Percentiles rank a stretch among this genome's conserved stretches.
Conservation (phyloP, 2,888 invertebrate genomes). For the Plagodis pulveraria region DNA sequence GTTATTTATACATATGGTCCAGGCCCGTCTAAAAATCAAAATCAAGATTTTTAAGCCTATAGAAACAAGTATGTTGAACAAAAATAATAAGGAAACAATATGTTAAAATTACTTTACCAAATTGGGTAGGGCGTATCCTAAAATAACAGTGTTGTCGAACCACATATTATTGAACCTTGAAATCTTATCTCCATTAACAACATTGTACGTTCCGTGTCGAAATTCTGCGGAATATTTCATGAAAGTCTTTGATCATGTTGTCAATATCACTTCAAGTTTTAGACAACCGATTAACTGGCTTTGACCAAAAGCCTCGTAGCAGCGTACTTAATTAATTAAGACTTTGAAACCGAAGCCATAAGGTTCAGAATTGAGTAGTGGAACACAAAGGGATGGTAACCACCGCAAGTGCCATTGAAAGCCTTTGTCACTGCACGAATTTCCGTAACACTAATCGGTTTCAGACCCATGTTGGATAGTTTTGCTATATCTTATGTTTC, state of each 20-base stretch:
- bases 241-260: conserved; percentile 33
- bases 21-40: too few relatives aligned
- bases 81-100: neutral
- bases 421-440: conserved; percentile 22
- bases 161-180: conserved; percentile 4
- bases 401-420: conserved; percentile 22
- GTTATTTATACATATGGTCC: too few relatives aligned
- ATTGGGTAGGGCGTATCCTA: conserved; percentile 1
- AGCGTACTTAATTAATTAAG: conserved; percentile 1
- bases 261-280: conserved; percentile 33
- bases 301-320: conserved; percentile 24
- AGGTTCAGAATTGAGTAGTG: conserved; percentile 7
- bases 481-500: conserved; percentile 22
- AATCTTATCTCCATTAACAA: conserved; percentile 2
- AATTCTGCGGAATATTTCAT: conserved; percentile 3
- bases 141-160: conserved; percentile 8
- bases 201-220: neutral
- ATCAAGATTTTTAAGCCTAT: too few relatives aligned
- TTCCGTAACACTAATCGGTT: conserved; percentile 29
- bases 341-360: conserved; percentile 5
- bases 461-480: conserved; percentile 20
- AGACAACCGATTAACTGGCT: conserved; percentile 31
- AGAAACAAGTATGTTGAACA: neutral
- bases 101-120: neutral
- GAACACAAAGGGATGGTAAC: conserved; percentile 15